phyloP scores from a whole-genome alignment of 2,888 invertebrate species.

The Clitarchus hookeri region DNA sequence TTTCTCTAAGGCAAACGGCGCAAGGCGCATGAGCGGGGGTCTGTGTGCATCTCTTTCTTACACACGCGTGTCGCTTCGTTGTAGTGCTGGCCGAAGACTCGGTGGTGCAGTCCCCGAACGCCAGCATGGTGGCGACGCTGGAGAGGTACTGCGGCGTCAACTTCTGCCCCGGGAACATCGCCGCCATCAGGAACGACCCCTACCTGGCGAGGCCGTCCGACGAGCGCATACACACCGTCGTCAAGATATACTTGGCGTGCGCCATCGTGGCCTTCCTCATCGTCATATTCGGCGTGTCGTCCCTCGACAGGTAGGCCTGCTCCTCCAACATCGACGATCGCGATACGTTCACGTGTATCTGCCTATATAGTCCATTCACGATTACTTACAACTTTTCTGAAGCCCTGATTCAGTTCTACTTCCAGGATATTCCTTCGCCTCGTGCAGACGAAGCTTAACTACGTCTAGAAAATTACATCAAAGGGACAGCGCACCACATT shows the following conservation, averaged over 20 bases:
- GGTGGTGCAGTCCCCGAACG: neutral
- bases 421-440: too few species aligned
- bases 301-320: neutral
- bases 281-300: slow-evolving; percentile 6
- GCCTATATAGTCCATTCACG: too few species aligned
- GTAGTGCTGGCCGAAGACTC: neutral
- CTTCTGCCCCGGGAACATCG: neutral
- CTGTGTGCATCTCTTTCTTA: too few species aligned
- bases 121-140: neutral
- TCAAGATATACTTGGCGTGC: slow-evolving; percentile 17
- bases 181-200: neutral
- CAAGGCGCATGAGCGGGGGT: too few species aligned
- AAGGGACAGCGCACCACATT: too few species aligned
- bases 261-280: slow-evolving; percentile 16
- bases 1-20: too few species aligned
- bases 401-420: too few species aligned
- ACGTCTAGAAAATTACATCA: too few species aligned
- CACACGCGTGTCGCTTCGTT: neutral
- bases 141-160: neutral
- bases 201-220: neutral
- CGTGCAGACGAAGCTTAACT: too few species aligned
- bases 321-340: neutral
- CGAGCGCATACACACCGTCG: neutral
- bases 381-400: too few species aligned
- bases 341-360: neutral